Evolutionary conservation across 2,888 invertebrate genomes (phyloP), one percentile per base, ranked within the genome.

Genomic region (Mythimna lalbum): DNA sequence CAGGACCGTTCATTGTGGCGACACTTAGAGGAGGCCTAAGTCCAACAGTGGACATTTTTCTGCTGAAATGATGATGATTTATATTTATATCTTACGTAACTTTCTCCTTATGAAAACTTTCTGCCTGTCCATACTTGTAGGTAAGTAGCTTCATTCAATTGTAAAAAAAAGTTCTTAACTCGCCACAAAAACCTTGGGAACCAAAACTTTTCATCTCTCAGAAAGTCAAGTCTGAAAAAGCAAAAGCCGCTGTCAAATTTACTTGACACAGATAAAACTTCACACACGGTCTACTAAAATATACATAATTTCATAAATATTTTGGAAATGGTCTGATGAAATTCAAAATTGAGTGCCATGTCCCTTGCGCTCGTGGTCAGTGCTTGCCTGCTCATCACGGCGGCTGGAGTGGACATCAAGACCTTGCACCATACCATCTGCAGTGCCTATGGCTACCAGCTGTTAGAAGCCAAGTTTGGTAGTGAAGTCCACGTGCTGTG

Each of bases 391-490:
- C 59, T 83, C 43, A 43, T 77, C 12, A 59, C 49, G 5, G 63
- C 67, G 55, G 33, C 61, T 2, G 66, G 63, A 14, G 69, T 63
- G 55, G 52, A 75, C 12, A 76, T 63, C 21, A 66, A 36, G 6
- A 12, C 19, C 0, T 33, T 47, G 19, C 63, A 33, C 3, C 81
- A 85, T 36, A 62, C 43, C 0, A 60, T 83, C 0, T 92, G 91
- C 84, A 88, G 79, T 53, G 81, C 85, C 0, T 87, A 89, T 10
- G 94, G 93, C 0, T 90, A 92, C 68, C 81, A 85, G 19, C 70
- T 93, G 12, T 74, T 94, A 0, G 83, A 90, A 59, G 95, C 90
- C 0, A 92, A 86, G 70, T 95, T 95, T 65, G 92, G 92, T 2
- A 88, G 86, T 4, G 93, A 95, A 73, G 80, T 68, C 0, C 90